These are phyloP conservation scores for Acanthosepion pharaonis DNA, from an alignment of 2,888 invertebrate species.

Conservation along the genomic window DNA sequence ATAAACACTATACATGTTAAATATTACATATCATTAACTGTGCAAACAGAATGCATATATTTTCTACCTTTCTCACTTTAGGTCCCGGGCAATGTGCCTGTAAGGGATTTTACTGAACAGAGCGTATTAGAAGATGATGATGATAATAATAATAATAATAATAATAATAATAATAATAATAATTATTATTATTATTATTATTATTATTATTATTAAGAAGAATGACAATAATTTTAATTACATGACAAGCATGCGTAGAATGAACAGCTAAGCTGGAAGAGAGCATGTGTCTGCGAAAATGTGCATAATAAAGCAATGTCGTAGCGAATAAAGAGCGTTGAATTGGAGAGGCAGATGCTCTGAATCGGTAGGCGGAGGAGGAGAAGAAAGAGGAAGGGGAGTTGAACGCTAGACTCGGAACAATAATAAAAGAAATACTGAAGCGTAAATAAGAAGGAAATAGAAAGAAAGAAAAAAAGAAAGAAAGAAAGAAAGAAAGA, in stretches of 20 bases:
- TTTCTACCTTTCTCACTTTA: no score
- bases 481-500: background rate
- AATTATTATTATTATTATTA: background rate
- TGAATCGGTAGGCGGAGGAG: background rate
- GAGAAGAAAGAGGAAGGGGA: background rate
- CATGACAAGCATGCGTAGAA: background rate
- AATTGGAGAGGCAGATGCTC: conserved; percentile 33
- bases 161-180: background rate
- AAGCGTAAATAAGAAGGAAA: background rate
- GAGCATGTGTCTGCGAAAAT: background rate
- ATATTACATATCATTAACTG: no score
- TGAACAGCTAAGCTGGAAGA: background rate
- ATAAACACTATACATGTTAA: no score
- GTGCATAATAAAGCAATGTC: background rate
- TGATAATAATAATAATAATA: no score
- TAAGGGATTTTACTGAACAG: no score
- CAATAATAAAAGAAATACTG: background rate
- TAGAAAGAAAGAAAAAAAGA: background rate
- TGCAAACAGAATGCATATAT: no score
- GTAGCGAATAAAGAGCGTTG: conserved; percentile 20
- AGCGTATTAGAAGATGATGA: no score
- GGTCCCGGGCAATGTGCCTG: no score
- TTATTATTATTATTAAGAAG: no score
- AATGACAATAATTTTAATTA: background rate
- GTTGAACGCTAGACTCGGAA: background rate